Evolutionary conservation across 2,888 invertebrate species (phyloP).

Genomic region (Drosophila paramelanica): DNA sequence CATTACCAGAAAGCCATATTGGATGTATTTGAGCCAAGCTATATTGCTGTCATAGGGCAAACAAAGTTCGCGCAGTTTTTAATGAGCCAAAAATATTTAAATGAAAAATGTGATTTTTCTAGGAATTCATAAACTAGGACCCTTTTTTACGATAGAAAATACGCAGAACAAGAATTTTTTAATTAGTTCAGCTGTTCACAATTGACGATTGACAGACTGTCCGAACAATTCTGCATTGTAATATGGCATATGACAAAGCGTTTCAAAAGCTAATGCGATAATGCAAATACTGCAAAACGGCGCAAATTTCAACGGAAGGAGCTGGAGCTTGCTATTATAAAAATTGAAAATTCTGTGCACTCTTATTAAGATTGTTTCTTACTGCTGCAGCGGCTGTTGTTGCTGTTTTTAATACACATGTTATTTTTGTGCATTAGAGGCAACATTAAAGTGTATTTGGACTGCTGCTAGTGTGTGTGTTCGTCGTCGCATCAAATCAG

Average conservation of each 20-base stretch:
- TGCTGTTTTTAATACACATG: conserved; percentile 9
- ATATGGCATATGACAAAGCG: conserved; percentile 31
- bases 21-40: not conserved
- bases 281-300: conserved; percentile 31
- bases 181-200: conserved; percentile 45
- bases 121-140: conserved; percentile 1
- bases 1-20: not conserved
- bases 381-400: conserved; percentile 4
- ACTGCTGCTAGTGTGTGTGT: conserved; percentile 11
- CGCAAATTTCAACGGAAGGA: conserved; percentile 23
- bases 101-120: not conserved
- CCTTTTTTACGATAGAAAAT: conserved; percentile 17
- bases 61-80: not conserved
- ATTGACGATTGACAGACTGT: conserved; percentile 5
- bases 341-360: conserved; percentile 65
- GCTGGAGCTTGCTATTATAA: conserved; percentile 59
- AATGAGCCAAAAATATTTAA: not conserved
- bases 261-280: conserved; percentile 40
- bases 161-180: conserved; percentile 41
- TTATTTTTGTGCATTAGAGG: conserved; percentile 33
- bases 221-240: conserved; percentile 13
- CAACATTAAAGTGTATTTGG: conserved; percentile 29
- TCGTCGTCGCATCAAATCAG: conserved; percentile 66
- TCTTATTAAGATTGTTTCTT: conserved; percentile 38
- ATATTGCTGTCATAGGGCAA: not conserved